Percentiles rank a stretch among this genome's conserved stretches.
Conservation (phyloP, 2,888 invertebrate genomes). For the Podotricha telesiphe region DNA sequence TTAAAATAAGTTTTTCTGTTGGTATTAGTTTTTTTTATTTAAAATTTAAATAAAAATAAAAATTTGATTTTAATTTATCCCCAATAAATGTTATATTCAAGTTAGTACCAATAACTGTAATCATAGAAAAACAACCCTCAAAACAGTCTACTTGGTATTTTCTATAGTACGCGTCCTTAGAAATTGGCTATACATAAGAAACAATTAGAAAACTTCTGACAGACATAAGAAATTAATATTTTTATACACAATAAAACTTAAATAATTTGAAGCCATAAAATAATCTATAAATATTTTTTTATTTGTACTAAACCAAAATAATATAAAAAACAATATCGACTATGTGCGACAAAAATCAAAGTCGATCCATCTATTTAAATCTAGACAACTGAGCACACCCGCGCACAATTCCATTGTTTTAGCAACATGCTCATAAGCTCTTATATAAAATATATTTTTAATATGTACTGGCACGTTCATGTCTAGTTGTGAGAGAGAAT, state of each 20-base stretch:
- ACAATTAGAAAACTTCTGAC: too few species aligned
- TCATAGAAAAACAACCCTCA: too few species aligned
- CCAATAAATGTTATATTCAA: too few species aligned
- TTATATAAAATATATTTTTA: slow-evolving; percentile 62
- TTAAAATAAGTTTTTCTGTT: too few species aligned
- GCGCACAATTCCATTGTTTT: slow-evolving; percentile 63
- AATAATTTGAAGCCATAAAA: background rate
- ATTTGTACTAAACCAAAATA: background rate
- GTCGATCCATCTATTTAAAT: slow-evolving; percentile 71
- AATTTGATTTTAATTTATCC: too few species aligned
- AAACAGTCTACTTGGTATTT: too few species aligned
- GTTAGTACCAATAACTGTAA: too few species aligned
- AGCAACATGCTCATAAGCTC: slow-evolving; percentile 60
- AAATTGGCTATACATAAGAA: too few species aligned
- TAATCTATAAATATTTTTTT: background rate
- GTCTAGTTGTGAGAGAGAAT: slow-evolving; percentile 17
- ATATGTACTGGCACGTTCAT: slow-evolving; percentile 36
- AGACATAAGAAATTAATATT: background rate
- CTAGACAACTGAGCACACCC: slow-evolving; percentile 70
- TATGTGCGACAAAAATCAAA: slow-evolving; percentile 67
- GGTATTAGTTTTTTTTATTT: too few species aligned
- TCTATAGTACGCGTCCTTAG: too few species aligned
- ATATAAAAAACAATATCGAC: slow-evolving; percentile 13
- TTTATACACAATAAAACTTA: background rate
- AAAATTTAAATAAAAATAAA: too few species aligned